These are phyloP conservation scores for Holothuria scabra DNA, from an alignment of 53 echinoderm and acorn worm species.

Conservation along the genomic window DNA sequence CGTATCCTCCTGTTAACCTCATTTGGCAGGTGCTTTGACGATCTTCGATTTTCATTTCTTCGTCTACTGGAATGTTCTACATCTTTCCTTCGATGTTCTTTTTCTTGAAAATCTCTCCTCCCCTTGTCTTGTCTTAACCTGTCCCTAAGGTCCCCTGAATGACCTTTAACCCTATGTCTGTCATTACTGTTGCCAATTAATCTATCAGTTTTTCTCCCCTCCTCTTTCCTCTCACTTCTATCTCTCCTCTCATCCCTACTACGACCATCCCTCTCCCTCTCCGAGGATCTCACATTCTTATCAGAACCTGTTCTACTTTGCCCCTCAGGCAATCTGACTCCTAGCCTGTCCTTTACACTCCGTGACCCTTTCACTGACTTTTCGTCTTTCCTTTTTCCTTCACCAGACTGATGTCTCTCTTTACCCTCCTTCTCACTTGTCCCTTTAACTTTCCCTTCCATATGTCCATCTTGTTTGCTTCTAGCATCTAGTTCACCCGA, in stretches of 20 bases:
- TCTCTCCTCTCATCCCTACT: neutral
- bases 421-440: neutral
- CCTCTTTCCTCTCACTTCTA: neutral
- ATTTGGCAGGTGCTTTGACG: neutral
- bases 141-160: slow-evolving; percentile 1
- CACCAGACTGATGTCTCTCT: neutral
- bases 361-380: neutral
- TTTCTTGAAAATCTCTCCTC: neutral
- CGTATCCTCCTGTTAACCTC: neutral
- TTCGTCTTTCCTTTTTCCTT: neutral
- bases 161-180: neutral
- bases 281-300: too few relatives aligned
- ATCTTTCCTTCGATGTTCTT: neutral
- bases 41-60: neutral
- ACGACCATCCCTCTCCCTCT: neutral
- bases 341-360: slow-evolving; percentile 47
- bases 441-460: neutral
- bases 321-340: neutral
- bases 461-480: neutral
- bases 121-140: neutral
- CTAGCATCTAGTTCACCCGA: neutral
- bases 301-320: too few relatives aligned
- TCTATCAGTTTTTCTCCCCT: neutral
- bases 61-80: neutral
- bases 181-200: neutral